Evolutionary conservation across 2,888 invertebrate genomes (phyloP).

Genomic region (Agrotis clavis): DNA sequence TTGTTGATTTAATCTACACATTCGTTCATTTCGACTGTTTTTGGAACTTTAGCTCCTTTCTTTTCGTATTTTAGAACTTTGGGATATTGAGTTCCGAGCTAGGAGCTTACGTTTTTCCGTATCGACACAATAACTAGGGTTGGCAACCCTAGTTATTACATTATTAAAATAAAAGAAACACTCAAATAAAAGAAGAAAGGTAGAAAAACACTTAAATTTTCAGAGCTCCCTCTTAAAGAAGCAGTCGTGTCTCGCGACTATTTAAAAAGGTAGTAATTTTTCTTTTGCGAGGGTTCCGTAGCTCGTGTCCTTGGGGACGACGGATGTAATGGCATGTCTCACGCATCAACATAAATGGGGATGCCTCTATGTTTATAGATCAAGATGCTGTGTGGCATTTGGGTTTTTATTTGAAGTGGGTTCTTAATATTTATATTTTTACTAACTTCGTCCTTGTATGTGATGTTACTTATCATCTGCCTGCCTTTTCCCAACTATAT

Average conservation of each 20-base stretch:
- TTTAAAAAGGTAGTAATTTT: slow-evolving; percentile 60
- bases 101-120: too few species aligned
- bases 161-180: neutral
- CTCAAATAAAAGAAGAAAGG: slow-evolving; percentile 24
- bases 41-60: too few species aligned
- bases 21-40: too few species aligned
- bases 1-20: too few species aligned
- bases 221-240: slow-evolving; percentile 23
- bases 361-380: slow-evolving; percentile 60
- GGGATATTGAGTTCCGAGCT: too few species aligned
- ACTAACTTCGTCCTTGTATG: too few species aligned
- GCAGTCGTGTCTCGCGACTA: slow-evolving; percentile 48
- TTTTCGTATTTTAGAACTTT: too few species aligned
- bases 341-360: slow-evolving; percentile 56
- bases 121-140: too few species aligned
- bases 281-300: slow-evolving; percentile 48
- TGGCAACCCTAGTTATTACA: too few species aligned
- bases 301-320: slow-evolving; percentile 57
- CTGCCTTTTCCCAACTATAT: too few species aligned
- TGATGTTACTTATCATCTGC: too few species aligned
- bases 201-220: slow-evolving; percentile 27
- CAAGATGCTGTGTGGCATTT: slow-evolving; percentile 43
- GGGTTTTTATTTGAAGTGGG: slow-evolving; percentile 10
- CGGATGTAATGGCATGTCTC: slow-evolving; percentile 58
- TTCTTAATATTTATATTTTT: slow-evolving; percentile 15